Conservation (phyloP, 2,888 invertebrate genomes). For the Conistra vaccinii region DNA sequence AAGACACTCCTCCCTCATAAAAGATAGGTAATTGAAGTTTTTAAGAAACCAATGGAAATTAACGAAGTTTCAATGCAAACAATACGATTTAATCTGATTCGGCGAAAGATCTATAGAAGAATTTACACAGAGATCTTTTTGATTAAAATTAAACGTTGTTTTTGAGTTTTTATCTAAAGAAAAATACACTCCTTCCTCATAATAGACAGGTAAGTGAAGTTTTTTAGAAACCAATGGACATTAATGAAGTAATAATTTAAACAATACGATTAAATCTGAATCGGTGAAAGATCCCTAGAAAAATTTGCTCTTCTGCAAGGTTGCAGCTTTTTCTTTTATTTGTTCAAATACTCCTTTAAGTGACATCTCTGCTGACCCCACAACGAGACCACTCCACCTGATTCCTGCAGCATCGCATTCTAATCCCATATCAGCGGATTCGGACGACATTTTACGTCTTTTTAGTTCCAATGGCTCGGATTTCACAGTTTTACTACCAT, state of each 20-base stretch:
- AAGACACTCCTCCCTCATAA: not conserved
- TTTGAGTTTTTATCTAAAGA: not conserved
- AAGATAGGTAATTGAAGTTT: not conserved
- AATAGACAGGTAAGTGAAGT: not conserved
- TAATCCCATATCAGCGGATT: slow-evolving; percentile 59
- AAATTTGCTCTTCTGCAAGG: not conserved
- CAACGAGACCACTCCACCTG: slow-evolving; percentile 27
- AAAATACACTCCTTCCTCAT: not conserved
- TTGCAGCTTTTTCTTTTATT: not conserved
- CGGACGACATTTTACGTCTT: slow-evolving; percentile 63
- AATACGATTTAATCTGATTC: not conserved
- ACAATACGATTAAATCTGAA: not conserved
- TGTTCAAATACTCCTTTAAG: not conserved
- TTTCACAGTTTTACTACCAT: slow-evolving; percentile 64
- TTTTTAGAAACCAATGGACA: not conserved
- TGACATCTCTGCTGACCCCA: slow-evolving; percentile 10
- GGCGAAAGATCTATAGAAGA: too few species aligned
- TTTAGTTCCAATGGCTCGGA: slow-evolving; percentile 63
- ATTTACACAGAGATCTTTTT: not conserved
- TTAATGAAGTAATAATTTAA: not conserved
- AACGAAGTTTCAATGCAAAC: not conserved
- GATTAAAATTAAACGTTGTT: not conserved
- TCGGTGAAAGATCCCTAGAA: too few species aligned
- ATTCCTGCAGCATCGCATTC: slow-evolving; percentile 39
- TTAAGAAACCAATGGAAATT: not conserved